Evolutionary conservation across 2,113 vertebrate genomes (phyloP).

Genomic region (Phalacrocorax carbo): DNA sequence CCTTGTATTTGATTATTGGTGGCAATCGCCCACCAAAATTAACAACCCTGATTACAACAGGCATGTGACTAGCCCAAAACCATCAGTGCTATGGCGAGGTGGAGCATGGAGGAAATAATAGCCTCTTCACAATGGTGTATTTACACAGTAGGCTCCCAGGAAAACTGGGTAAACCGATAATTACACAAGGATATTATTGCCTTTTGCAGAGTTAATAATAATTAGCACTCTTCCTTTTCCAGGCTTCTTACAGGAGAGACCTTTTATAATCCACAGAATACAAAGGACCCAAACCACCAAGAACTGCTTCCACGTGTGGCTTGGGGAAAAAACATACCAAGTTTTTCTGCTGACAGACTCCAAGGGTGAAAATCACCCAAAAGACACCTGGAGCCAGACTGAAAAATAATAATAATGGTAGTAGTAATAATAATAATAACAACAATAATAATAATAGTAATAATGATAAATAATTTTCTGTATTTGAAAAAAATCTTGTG

Average conservation of each 20-base stretch:
- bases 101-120: conserved; percentile 32
- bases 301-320: conserved; percentile 15
- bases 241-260: conserved; percentile 40
- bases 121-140: conserved; percentile 35
- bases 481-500: not conserved
- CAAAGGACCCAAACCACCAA: conserved; percentile 15
- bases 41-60: not conserved
- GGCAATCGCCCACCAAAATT: not conserved
- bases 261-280: conserved; percentile 24
- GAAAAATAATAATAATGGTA: not conserved
- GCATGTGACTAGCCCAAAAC: not conserved
- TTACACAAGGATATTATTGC: conserved; percentile 68
- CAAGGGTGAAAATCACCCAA: not conserved
- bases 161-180: conserved; percentile 66
- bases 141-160: conserved; percentile 62
- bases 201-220: conserved; percentile 69
- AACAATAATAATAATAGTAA: not conserved
- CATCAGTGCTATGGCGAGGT: not conserved
- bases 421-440: not conserved
- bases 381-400: not conserved
- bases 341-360: not conserved
- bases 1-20: not conserved
- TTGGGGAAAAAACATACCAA: not conserved
- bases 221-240: conserved; percentile 54
- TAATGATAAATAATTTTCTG: not conserved